Base-by-base conservation (phyloP, 2,888 invertebrate genomes). In the Spilarctia lutea region DNA sequence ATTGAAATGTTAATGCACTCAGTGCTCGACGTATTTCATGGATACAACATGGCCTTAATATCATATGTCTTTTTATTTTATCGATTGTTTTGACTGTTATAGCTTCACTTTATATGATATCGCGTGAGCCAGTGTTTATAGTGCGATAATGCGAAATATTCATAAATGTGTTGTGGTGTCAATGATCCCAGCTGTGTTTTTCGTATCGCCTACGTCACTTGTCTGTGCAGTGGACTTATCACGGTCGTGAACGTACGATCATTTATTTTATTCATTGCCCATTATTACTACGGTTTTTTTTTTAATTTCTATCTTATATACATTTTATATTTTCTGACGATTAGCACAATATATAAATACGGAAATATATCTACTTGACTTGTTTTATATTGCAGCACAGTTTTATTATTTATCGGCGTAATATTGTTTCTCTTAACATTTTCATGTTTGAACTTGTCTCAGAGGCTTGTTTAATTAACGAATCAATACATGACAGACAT, bases 1-100 rank as follows among this genome's bases (percentile, higher is more conserved):
- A 96, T 96, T 96, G 96, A 95, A 94, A 94, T 94, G 95, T 95
- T 95, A 95, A 93, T 95, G 96, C 95, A 96, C 96, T 92, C 95
- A 87, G 86, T 87, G 91, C 90, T 88, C 86, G 89, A 88, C 91
- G 91, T 92, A 92, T 91, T 94, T 93, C 91, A 92, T 92, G 93
- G 88, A 91, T 91, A 91, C 82, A 79, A 74, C 75, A 80, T 81
- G 82, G 83, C 85, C 81, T 86, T 84, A 85, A 83, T 83, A 82
- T 83, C 70, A 73, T 76, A 82, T 73, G 81, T 86, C 83, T 89
- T 90, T 90, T 91, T 89, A 89, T 90, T 91, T 91, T 91, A 93
- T 92, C 90, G 90, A 93, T 91, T 94, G 92, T 93, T 93, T 90
- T 92, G 92, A 91, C 91, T 90, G 87, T 80, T 90, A 91, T 86